These are phyloP conservation scores for Malaclemys terrapin DNA, from an alignment of 2,113 vertebrate genomes.

Conservation along the genomic window DNA sequence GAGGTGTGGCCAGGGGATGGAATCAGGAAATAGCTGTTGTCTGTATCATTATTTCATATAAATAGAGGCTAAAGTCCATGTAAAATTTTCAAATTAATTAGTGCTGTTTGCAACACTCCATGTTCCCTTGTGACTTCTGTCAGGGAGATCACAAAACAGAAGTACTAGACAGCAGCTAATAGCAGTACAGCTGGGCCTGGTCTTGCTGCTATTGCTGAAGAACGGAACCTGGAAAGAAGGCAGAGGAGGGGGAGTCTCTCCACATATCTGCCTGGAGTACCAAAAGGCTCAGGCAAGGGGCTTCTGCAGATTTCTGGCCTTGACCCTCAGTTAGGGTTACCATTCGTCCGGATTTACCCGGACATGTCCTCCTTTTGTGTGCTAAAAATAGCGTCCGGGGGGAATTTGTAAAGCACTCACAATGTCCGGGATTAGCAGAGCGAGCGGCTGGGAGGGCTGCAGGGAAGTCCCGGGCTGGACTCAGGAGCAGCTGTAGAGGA, in stretches of 20 bases:
- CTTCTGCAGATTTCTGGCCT: background rate
- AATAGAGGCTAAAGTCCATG: background rate
- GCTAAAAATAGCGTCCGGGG: no score
- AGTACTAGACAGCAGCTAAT: background rate
- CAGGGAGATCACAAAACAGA: background rate
- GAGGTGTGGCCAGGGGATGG: fast-evolving
- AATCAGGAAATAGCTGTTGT: background rate
- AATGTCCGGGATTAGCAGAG: no score
- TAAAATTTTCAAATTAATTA: background rate
- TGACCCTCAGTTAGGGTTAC: background rate
- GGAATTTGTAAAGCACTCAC: no score
- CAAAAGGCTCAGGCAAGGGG: background rate
- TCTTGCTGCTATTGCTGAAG: background rate
- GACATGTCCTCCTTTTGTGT: no score
- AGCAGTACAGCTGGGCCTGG: background rate
- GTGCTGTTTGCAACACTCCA: background rate
- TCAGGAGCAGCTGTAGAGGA: no score
- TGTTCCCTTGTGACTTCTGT: fast-evolving
- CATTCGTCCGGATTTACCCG: no score
- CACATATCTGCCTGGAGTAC: background rate
- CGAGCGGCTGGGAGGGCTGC: no score
- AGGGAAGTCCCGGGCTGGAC: no score
- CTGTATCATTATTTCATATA: background rate
- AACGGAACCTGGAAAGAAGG: background rate
- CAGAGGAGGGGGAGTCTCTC: background rate